Evolutionary conservation across 2,888 invertebrate species (phyloP).

Genomic region (Crepidodera aurea): DNA sequence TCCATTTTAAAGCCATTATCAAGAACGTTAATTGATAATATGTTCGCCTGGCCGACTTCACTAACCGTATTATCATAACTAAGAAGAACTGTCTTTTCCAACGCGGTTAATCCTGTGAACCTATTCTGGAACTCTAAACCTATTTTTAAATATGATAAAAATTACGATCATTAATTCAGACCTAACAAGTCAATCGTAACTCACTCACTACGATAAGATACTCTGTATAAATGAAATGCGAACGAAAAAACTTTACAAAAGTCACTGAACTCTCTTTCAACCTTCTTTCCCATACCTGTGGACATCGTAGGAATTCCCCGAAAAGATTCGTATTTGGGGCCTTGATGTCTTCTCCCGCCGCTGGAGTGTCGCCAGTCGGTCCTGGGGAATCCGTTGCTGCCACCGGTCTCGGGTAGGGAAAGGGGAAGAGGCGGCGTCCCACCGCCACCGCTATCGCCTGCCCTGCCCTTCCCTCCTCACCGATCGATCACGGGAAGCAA

Average conservation of each 20-base stretch:
- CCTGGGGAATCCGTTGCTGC: conserved; percentile 41
- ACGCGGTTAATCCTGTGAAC: too few species aligned
- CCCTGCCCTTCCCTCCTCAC: conserved; percentile 27
- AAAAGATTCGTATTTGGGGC: conserved; percentile 34
- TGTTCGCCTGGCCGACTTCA: too few species aligned
- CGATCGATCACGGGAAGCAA: conserved; percentile 36
- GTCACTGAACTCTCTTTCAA: conserved; percentile 5
- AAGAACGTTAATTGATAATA: too few species aligned
- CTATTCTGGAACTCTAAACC: too few species aligned
- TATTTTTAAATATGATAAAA: too few species aligned
- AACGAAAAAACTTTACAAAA: neutral
- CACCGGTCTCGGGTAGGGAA: conserved; percentile 2
- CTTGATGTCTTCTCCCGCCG: conserved; percentile 46
- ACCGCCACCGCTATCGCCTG: conserved; percentile 10
- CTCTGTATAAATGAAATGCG: too few species aligned
- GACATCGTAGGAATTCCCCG: neutral
- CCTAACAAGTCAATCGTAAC: too few species aligned
- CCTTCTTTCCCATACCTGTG: conserved; percentile 4
- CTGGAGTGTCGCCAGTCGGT: conserved; percentile 52
- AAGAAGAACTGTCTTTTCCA: too few species aligned
- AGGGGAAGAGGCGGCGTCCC: conserved; percentile 1
- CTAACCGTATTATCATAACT: too few species aligned
- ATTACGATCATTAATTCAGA: too few species aligned
- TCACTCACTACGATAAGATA: too few species aligned
- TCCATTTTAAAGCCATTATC: too few species aligned